Base-by-base conservation (phyloP, 1,140 invertebrate species). In the Nephila pilipes region DNA sequence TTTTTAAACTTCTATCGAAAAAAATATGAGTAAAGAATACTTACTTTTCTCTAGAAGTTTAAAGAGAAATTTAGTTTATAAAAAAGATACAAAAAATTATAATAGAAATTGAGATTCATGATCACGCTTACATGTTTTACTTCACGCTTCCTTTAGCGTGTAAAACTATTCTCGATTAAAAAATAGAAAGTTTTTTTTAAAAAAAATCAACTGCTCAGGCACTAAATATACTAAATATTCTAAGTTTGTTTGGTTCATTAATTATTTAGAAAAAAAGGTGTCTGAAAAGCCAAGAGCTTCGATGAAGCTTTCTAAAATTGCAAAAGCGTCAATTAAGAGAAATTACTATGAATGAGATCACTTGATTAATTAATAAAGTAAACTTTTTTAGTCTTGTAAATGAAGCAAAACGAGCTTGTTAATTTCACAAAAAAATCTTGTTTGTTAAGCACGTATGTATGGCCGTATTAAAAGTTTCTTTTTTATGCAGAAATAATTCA, bases 241-340 rank as follows among this genome's bases (percentile, higher is more conserved):
- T 75, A 75, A 75, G 69, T 29, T 75, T 75, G 69, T 75, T 75
- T 36, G 69, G 5, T 75, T 75, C 69, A 75, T 75, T 75, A 75
- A 75, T 75, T 75, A 75, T 36, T 75, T 16, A 32, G 14, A 75
- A 16, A 14, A 32, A 69, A 69, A 32, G 18, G 25, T 18, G 18
- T 32, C 14, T 32, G 25, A 32, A 6, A 32, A 36, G 16, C 25
- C 18, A 32, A 75, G 32, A 16, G 29, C 25, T 75, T 69, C 5
- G 5, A 32, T 75, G 69, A 20, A 75, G 69, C 69, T 25, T 32
- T 12, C 10, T 12, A 32, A 36, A 75, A 75, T 1, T 75, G 29
- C 29, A 75, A 14, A 75, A 25, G 14, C 69, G 69, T 32, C 69
- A 75, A 75, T 75, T 75, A 75, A 75, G 69, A 75, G 69, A 75